Evolutionary conservation across 2,888 invertebrate species (phyloP), one percentile per base, ranked within the genome.

Genomic region (Dinocampus coccinellae): DNA sequence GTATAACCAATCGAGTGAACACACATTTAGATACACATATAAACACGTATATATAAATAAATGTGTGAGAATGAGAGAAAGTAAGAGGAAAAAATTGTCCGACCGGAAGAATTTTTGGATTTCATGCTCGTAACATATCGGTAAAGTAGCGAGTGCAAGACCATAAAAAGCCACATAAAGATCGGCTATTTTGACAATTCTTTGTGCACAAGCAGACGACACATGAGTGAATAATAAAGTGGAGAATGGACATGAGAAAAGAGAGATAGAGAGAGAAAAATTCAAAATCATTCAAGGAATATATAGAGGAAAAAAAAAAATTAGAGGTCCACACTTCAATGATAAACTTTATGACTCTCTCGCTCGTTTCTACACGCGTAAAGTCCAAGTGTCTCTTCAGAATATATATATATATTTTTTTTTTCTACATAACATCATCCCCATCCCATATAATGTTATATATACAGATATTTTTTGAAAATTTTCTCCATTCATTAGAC

Each of bases 121-220:
- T 82, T 81, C 81, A 80, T 78, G 83, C 81, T 81, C 82, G 81
- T 81, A 78, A 79, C 73, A 75, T 77, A 75, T 72, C 74, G 74
- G 68, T 55, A 76, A 75, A 78, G 75, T 70, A 77, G 75, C 80
- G 78, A 80, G 77, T 74, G 78, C 78, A 77, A 74, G 77, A 75
- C 80, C 79, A 82, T 85, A 84, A 86, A n/a, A 86, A 84, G 73
- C 79, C 79, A 78, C 85, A 82, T 85, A 85, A 85, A 85, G 85
- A 85, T 85, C 82, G 82, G 85, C 83, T 86, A 85, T 85, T 86
- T 86, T 85, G 85, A 86, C 86, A 85, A 84, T 84, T 82, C 80
- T 63, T 74, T 24, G 72, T 57, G 64, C 64, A 61, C 58, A 61
- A 65, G 34, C 60, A 70, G 58, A 72, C 71, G 69, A 64, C 65